Conservation (phyloP, 2,797 vertebrate species). For the Nannoperca australis region DNA sequence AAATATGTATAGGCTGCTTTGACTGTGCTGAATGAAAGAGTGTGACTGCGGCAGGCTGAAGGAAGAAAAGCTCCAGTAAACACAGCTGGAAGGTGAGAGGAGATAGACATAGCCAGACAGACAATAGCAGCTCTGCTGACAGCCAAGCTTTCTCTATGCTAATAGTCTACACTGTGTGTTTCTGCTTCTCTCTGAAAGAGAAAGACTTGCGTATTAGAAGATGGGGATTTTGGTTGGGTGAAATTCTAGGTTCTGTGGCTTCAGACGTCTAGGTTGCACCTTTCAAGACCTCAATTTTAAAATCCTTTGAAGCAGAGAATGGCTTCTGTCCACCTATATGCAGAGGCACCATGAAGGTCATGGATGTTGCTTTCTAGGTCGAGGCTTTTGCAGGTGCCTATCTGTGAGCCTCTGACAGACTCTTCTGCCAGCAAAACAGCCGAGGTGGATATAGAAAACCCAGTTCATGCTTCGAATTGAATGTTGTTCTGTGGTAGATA, state of each 20-base stretch:
- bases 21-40: conserved; percentile 56
- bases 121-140: conserved; percentile 59
- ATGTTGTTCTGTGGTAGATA: conserved; percentile 12
- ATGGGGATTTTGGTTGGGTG: conserved; percentile 33
- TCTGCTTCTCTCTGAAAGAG: conserved; percentile 29
- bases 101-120: conserved; percentile 49
- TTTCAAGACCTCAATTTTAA: conserved; percentile 81
- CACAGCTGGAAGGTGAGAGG: conserved; percentile 48
- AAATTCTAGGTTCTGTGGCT: conserved; percentile 43
- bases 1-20: conserved; percentile 58
- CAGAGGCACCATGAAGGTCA: conserved; percentile 66
- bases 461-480: conserved; percentile 35
- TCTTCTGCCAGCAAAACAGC: conserved; percentile 30
- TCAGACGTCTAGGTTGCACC: conserved; percentile 57
- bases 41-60: conserved; percentile 48
- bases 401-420: conserved; percentile 66
- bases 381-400: conserved; percentile 43
- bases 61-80: conserved; percentile 46
- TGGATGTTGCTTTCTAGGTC: conserved; percentile 62
- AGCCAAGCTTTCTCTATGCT: conserved; percentile 61
- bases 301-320: conserved; percentile 81
- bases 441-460: conserved; percentile 30
- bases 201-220: conserved; percentile 31
- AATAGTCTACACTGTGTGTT: conserved; percentile 34
- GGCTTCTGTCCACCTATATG: conserved; percentile 73